Conservation (phyloP, 1,140 invertebrate species). For the Atopsyche davidsoni region DNA sequence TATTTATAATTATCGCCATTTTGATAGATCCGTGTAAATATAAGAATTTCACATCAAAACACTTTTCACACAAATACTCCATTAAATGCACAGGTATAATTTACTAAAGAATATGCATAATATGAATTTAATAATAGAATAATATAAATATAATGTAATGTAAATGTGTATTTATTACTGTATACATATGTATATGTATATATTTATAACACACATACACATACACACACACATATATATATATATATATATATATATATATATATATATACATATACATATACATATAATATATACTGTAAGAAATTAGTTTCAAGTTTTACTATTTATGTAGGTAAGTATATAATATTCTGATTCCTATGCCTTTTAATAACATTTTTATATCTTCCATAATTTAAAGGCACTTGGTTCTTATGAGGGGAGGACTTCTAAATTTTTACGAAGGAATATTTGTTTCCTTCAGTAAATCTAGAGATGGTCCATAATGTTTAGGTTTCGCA, state of each 20-base stretch:
- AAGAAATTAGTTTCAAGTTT: slow-evolving; percentile 18
- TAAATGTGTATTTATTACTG: too few species aligned
- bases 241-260: slow-evolving; percentile 10
- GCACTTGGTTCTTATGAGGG: slow-evolving; percentile 24
- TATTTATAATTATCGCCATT: slow-evolving; percentile 6
- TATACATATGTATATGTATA: slow-evolving; percentile 13
- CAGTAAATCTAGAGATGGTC: too few species aligned
- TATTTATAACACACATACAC: slow-evolving; percentile 5
- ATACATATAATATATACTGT: slow-evolving; percentile 11
- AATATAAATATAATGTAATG: background rate
- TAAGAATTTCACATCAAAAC: slow-evolving; percentile 5
- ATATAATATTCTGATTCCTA: slow-evolving; percentile 15
- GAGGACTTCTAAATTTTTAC: slow-evolving; percentile 5
- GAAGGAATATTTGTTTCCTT: too few species aligned
- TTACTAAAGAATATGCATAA: slow-evolving; percentile 5
- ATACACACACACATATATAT: too few species aligned
- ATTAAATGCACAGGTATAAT: slow-evolving; percentile 5
- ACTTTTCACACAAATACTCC: slow-evolving; percentile 3
- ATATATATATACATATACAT: slow-evolving; percentile 10
- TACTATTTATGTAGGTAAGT: too few species aligned
- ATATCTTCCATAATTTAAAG: slow-evolving; percentile 18
- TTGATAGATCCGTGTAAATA: slow-evolving; percentile 2
- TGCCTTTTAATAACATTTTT: slow-evolving; percentile 16
- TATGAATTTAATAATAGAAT: slow-evolving; percentile 1
- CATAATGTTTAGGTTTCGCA: too few species aligned